These are phyloP conservation scores for Hoplodrina blanda DNA, from an alignment of 2,888 invertebrate species.

Conservation along the genomic window DNA sequence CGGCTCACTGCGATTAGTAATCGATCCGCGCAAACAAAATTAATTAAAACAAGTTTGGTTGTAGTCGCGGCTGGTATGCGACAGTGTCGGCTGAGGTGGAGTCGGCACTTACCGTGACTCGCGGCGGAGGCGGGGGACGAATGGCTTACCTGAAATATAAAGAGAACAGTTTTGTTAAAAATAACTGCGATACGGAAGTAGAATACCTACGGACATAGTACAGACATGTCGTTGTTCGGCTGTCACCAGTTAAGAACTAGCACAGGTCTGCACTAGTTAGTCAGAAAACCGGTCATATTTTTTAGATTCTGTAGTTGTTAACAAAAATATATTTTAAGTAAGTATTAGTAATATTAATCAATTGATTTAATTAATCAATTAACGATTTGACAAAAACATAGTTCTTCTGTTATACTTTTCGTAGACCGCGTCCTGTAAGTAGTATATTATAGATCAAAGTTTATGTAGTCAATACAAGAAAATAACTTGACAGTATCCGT, in stretches of 20 bases:
- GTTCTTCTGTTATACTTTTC: neutral
- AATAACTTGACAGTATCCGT: no score
- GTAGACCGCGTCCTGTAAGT: neutral
- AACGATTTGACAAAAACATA: neutral
- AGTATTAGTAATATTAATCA: no score
- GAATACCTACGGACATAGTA: no score
- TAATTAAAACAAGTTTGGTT: conserved; percentile 54
- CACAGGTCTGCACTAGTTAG: no score
- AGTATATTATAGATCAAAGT: neutral
- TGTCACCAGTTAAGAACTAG: no score
- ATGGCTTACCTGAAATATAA: conserved; percentile 49
- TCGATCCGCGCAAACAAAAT: conserved; percentile 43
- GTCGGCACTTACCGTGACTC: conserved; percentile 3
- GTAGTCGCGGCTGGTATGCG: conserved; percentile 11
- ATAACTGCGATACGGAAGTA: neutral
- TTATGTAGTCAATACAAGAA: neutral
- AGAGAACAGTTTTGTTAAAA: conserved; percentile 24
- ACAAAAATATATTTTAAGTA: no score
- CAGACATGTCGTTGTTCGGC: no score
- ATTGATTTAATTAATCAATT: no score
- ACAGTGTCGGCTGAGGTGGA: neutral
- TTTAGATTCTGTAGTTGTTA: no score
- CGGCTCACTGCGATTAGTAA: conserved; percentile 52
- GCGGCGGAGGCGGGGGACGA: neutral
- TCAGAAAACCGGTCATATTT: no score